Base-by-base conservation (phyloP, 2,888 invertebrate genomes). In the Reticulitermes lucifugus region DNA sequence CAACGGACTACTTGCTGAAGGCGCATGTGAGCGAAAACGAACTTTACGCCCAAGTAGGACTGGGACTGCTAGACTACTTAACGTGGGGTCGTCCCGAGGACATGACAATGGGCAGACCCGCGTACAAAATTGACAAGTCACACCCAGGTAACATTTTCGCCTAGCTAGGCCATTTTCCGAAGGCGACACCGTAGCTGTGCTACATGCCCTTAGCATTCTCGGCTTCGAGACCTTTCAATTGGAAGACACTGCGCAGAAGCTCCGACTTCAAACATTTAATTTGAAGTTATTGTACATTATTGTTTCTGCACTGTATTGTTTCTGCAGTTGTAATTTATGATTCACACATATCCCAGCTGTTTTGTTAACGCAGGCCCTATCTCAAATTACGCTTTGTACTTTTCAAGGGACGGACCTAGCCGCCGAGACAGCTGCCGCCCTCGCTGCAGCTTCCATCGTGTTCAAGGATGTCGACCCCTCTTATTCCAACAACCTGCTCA, bases 391-490 rank as follows among this genome's bases (percentile, higher is more conserved):
- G 18, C 18, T n/a, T 6, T 81, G 81, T 55, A n/a, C 22, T 35
- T 25, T n/a, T 51, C 22, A 81, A 81, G 90, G 90, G 51, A 89
- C 90, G 70, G 90, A 91, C 86, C 87, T 90, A 21, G 90, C 90
- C 7, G 90, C 88, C 0, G 90, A 90, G 85, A 90, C 90, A 14
- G 90, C 90, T 0, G 90, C 90, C 6, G 90, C 90, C 25, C 86
- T 90, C 84, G 90, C 90, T 6, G 89, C 89, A 22, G 89, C 89
- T 10, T 89, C 88, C 60, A 86, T 89, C 4, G 88, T 88, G 2
- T 89, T 89, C 86, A 46, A 79, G 41, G 18, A 51, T 7, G 88
- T 87, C 82, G 85, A 88, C n/a, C 82, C 85, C 25, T 70, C 29
- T 12, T 83, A 83, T 29, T 29, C 83, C 12, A 59, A 29, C 77